Conservation (phyloP, 2,113 vertebrate genomes). For the Cnemophilus loriae region DNA sequence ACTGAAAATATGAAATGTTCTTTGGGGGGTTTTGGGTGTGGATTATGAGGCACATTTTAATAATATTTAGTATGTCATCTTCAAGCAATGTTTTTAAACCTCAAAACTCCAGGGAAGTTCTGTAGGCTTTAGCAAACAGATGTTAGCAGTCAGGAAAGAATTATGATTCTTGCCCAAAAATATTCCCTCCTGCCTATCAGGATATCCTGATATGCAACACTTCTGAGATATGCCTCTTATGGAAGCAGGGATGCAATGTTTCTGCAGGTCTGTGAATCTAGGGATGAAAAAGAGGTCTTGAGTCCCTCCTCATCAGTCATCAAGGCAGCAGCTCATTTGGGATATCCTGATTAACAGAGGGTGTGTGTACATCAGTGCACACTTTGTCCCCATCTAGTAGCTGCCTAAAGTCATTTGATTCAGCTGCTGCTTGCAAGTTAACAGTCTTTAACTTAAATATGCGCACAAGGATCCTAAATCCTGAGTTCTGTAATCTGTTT, state of each 20-base stretch:
- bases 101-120: slow-evolving; percentile 70
- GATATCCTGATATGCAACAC: not conserved
- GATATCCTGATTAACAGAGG: not conserved
- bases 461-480: not conserved
- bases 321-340: not conserved
- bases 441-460: not conserved
- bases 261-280: not conserved
- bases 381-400: not conserved
- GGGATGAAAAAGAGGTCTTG: not conserved
- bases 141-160: slow-evolving; percentile 73
- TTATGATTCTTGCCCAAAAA: slow-evolving; percentile 63
- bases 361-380: not conserved
- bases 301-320: not conserved
- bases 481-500: not conserved
- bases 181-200: slow-evolving; percentile 69
- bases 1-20: slow-evolving; percentile 75
- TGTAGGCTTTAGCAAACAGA: slow-evolving; percentile 75
- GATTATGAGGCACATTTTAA: slow-evolving; percentile 67
- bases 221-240: not conserved
- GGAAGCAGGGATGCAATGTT: not conserved
- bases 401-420: not conserved
- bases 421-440: not conserved
- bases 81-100: slow-evolving; percentile 77
- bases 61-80: slow-evolving; percentile 75
- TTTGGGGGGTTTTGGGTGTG: slow-evolving; percentile 73